Percentiles rank a stretch among this genome's conserved stretches.
These are phyloP conservation scores for Lutjanus argentimaculatus DNA, from an alignment of 2,797 vertebrate species.

Conservation along the genomic window DNA sequence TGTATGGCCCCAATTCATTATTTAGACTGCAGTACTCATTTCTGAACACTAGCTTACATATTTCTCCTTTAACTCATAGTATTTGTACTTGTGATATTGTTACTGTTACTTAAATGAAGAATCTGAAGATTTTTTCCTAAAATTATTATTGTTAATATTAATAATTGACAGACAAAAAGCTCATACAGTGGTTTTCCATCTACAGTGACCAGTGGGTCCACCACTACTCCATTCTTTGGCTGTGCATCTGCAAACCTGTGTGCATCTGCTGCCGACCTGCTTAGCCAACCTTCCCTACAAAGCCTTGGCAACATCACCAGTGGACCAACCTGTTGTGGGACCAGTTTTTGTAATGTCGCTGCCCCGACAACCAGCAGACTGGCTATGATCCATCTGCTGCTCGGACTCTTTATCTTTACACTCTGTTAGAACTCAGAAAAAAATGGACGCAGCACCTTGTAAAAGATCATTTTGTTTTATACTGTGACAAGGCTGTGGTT, in stretches of 20 bases:
- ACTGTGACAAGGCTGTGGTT: too few species aligned
- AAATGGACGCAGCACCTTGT: too few species aligned
- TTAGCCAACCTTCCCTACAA: background rate
- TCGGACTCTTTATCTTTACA: background rate
- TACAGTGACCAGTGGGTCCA: background rate
- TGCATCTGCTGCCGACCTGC: fast-evolving
- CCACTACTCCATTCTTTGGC: background rate
- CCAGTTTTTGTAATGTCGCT: background rate
- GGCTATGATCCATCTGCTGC: background rate
- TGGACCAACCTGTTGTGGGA: background rate
- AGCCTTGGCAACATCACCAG: background rate
- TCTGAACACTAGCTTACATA: too few species aligned
- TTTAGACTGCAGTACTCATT: too few species aligned
- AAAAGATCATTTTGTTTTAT: too few species aligned
- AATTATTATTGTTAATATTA: too few species aligned
- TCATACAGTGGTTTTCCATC: background rate
- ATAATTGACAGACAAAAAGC: too few species aligned
- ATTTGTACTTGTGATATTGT: too few species aligned
- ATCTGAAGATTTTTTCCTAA: too few species aligned
- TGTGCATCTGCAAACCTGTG: conserved; percentile 28
- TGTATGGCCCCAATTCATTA: too few species aligned
- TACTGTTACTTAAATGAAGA: too few species aligned
- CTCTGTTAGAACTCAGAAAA: background rate
- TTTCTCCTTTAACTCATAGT: too few species aligned
- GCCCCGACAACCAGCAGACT: background rate